Base-by-base conservation (phyloP, 1,140 invertebrate species). In the Solenopsis invicta region DNA sequence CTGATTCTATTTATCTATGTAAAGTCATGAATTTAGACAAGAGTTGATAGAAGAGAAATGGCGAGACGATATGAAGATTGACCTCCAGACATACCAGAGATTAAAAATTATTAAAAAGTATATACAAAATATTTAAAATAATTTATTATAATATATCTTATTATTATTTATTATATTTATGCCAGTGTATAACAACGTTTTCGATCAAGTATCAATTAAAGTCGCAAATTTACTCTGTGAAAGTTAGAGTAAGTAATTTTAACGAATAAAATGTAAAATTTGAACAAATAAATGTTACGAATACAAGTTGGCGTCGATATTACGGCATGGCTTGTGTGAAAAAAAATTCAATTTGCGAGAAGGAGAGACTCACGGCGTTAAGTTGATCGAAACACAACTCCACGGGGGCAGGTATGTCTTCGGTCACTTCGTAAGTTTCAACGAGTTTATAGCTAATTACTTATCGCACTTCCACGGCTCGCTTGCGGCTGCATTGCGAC, bases 391-490 rank as follows among this genome's bases (percentile, higher is more conserved):
- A 34, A 54, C 18, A 2, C 12, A 16, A 9, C 41, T 52, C 56
- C 41, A 21, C 10, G 50, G 9, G 13, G 71, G 16, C 64, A 21
- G 72, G 56, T 52, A 37, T 4, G 1, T 54, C 34, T 50, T 37
- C 13, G 21, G 56, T 75, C 62, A 50, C 54, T 21, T 16, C 24
- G 1, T 61, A 61, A 82, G 52, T 69, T 56, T 50, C 41, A 45
- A 61, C 69, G 10, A 62, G 54, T 84, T 84, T 75, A 84, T 12
- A 74, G 54, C 6, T 61, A 84, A 84, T 84, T 84, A 75, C 80
- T 62, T 84, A 75, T 75, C 69, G 80, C 69, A 37, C 80, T 48
- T 74, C 8, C 56, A 48, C 4, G 24, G 29, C 50, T 54, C n/a
- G 34, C 24, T 59, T 50, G 64, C 45, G 45, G 76, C 45, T 45